Evolutionary conservation across 1,140 invertebrate species (phyloP), one percentile per base, ranked within the genome.

Genomic region (Drosophila watanabei): DNA sequence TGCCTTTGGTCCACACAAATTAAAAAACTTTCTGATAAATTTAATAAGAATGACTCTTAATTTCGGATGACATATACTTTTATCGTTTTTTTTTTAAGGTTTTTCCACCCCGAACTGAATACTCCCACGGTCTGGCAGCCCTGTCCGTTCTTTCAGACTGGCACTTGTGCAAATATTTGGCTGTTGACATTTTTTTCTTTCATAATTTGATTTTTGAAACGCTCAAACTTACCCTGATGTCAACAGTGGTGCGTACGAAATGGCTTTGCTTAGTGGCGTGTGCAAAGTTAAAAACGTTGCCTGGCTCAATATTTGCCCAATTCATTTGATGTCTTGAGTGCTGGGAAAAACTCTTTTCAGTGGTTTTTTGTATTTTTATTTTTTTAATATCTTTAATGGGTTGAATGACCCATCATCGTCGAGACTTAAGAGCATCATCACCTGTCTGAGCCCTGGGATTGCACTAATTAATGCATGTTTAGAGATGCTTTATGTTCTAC

Each of bases 211-310:
- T 82, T 79, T 75, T 77, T 68, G 45, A 66, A 75, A 63, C 62
- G 48, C 73, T 57, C 62, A 58, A 75, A 66, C 48, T 24, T 57
- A 78, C 72, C 68, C 73, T 57, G 30, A 52, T 60, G 63, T 48
- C 51, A 48, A 82, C 65, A 80, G 8, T 5, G 14, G 64, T 51
- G 51, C 45, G 54, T 59, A 30, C 64, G 6, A 73, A 87, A 80
- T 80, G 78, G 80, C 78, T 89, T 88, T 80, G 79, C 56, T 80
- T 52, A 80, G 77, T 79, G 75, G 58, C 73, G 68, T 80, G 60
- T 72, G 75, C 75, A 76, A 37, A 65, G 75, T 76, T 52, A 60
- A 87, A 76, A 77, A 61, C 39, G 54, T 37, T 61, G 73, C 80
- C 81, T 84, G 73, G 18, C 16, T 48, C 76, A 89, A 89, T 89